Conservation (phyloP, 1,140 invertebrate genomes). For the Muscidifurax raptorellus region DNA sequence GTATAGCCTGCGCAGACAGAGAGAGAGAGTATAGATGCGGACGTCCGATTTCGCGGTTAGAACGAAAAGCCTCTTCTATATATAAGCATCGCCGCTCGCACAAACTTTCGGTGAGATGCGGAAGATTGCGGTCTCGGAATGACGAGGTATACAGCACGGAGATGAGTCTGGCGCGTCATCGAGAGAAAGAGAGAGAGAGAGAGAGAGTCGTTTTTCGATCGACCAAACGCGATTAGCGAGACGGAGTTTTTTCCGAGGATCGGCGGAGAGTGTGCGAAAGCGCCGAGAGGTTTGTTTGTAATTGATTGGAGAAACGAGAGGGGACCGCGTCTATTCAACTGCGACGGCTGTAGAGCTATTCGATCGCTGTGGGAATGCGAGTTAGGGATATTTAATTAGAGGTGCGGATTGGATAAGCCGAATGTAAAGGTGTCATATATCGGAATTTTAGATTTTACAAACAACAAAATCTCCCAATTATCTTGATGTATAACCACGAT, state of each 20-base stretch:
- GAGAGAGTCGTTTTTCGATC: neutral
- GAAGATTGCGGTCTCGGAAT: conserved; percentile 14
- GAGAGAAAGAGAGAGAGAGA: neutral
- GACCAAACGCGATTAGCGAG: neutral
- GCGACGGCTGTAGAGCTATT: too few species aligned
- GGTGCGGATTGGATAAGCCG: too few species aligned
- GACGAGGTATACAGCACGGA: neutral
- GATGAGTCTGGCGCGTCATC: neutral
- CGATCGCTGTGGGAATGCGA: too few species aligned
- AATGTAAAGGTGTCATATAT: too few species aligned
- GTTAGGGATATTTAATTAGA: too few species aligned
- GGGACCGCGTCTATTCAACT: too few species aligned
- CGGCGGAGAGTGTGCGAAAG: neutral
- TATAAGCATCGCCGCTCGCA: neutral
- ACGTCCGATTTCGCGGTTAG: conserved; percentile 17
- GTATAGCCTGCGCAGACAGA: neutral
- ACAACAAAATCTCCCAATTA: too few species aligned
- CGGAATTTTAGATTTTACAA: too few species aligned
- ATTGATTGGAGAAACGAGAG: neutral
- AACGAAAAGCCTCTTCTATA: neutral
- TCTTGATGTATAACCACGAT: too few species aligned
- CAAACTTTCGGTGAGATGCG: neutral
- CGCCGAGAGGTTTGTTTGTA: neutral
- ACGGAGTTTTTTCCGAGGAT: neutral
- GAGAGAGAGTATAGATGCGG: conserved; percentile 11